phyloP scores from a whole-genome alignment of 2,888 invertebrate genomes.

The Drosophila maculinotata region DNA sequence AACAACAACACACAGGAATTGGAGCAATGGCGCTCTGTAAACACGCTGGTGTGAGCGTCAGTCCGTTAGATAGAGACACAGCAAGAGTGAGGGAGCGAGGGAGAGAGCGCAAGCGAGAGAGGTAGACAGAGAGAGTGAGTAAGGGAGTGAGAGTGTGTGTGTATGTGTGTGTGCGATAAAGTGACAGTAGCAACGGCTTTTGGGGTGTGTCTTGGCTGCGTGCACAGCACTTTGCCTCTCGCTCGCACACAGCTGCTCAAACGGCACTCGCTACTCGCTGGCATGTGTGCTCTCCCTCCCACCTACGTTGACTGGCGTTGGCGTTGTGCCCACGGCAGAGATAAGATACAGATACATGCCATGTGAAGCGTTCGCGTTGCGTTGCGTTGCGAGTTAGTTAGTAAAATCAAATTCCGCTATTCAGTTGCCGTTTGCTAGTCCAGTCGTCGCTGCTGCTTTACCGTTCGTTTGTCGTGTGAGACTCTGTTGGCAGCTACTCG shows the following conservation, averaged over 20 bases:
- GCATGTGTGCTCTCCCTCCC: slow-evolving; percentile 48
- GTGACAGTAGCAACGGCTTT: slow-evolving; percentile 44
- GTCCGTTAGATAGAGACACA: slow-evolving; percentile 15
- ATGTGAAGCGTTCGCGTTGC: slow-evolving; percentile 35
- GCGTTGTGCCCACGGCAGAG: too few relatives aligned
- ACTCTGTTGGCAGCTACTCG: too few relatives aligned
- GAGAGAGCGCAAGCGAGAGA: slow-evolving; percentile 14
- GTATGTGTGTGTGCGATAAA: slow-evolving; percentile 26
- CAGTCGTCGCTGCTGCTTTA: slow-evolving; percentile 47
- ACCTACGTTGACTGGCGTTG: slow-evolving; percentile 28
- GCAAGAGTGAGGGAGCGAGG: slow-evolving; percentile 28
- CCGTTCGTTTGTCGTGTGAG: slow-evolving; percentile 44
- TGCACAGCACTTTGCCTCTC: slow-evolving; percentile 34
- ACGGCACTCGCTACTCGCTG: slow-evolving; percentile 59
- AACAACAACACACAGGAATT: slow-evolving; percentile 28
- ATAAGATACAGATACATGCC: slow-evolving; percentile 52
- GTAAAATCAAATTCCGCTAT: slow-evolving; percentile 72
- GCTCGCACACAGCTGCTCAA: slow-evolving; percentile 24
- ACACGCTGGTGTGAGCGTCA: slow-evolving; percentile 44
- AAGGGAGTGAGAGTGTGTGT: slow-evolving; percentile 1
- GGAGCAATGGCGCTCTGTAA: slow-evolving; percentile 72
- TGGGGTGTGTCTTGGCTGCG: slow-evolving; percentile 64
- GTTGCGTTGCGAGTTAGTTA: slow-evolving; percentile 54
- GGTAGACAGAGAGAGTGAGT: slow-evolving; percentile 10
- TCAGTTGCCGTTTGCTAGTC: slow-evolving; percentile 62